phyloP scores from a whole-genome alignment of 2,888 invertebrate genomes.

The Lasiommata megera region DNA sequence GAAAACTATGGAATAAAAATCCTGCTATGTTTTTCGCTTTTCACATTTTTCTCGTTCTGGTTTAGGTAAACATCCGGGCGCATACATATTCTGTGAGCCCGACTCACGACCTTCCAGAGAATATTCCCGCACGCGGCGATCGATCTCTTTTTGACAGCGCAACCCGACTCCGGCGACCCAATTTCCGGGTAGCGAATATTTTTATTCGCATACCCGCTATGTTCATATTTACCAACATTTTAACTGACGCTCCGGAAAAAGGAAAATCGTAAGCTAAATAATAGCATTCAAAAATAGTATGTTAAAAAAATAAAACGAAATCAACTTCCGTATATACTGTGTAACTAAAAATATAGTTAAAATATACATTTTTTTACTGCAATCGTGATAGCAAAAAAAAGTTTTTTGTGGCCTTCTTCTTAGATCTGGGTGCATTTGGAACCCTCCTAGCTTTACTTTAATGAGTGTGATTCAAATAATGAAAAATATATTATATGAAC shows the following conservation, averaged over 20 bases:
- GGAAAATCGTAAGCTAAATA: background rate
- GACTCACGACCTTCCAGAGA: background rate
- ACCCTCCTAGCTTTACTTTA: too few relatives aligned
- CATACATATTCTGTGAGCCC: background rate
- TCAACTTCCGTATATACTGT: background rate
- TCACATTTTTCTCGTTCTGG: too few relatives aligned
- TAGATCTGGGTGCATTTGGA: too few relatives aligned
- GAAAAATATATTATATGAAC: too few relatives aligned
- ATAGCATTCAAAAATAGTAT: too few relatives aligned
- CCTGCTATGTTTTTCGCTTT: too few relatives aligned
- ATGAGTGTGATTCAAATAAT: too few relatives aligned
- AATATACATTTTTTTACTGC: background rate
- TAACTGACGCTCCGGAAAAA: background rate
- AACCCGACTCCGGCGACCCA: constrained; percentile 30
- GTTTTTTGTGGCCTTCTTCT: too few relatives aligned
- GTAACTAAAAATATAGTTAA: background rate
- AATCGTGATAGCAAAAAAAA: too few relatives aligned
- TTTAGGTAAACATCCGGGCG: too few relatives aligned
- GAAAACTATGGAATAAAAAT: too few relatives aligned
- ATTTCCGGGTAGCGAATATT: constrained; percentile 17
- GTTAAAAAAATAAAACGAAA: too few relatives aligned
- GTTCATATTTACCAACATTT: constrained; percentile 6
- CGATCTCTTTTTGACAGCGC: constrained; percentile 30
- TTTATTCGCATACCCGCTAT: constrained; percentile 1
- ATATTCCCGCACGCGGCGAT: constrained; percentile 12